Evolutionary conservation across 2,888 invertebrate species (phyloP).

Genomic region (Hypena proboscidalis): DNA sequence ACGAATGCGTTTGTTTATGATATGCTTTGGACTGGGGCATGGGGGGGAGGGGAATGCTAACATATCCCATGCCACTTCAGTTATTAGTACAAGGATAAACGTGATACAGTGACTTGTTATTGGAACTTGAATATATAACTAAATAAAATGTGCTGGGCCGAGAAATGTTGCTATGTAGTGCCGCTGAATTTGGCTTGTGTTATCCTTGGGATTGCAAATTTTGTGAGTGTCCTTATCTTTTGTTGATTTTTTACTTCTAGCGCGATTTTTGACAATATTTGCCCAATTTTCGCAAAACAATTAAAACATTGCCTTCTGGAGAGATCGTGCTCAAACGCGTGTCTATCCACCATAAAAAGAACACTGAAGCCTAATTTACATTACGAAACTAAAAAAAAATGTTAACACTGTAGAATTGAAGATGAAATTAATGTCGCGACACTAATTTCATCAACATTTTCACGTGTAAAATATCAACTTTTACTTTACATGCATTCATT

Average conservation of each 20-base stretch:
- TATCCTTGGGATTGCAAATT: slow-evolving; percentile 30
- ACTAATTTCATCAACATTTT: too few species aligned
- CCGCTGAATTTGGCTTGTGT: slow-evolving; percentile 38
- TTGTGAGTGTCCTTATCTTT: slow-evolving; percentile 42
- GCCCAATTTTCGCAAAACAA: too few species aligned
- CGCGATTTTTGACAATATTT: too few species aligned
- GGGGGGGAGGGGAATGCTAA: slow-evolving; percentile 1
- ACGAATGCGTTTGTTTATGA: slow-evolving; percentile 25
- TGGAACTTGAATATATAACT: neutral
- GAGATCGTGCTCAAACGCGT: too few species aligned
- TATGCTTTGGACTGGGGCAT: slow-evolving; percentile 12
- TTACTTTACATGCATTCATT: too few species aligned
- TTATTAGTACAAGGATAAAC: neutral
- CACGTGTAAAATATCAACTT: too few species aligned
- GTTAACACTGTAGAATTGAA: too few species aligned
- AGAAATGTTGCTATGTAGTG: slow-evolving; percentile 40
- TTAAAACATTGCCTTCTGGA: too few species aligned
- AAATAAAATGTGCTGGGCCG: slow-evolving; percentile 24
- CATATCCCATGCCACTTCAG: slow-evolving; percentile 13
- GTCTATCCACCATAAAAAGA: too few species aligned
- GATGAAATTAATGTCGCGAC: too few species aligned
- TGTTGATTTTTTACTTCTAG: slow-evolving; percentile 8
- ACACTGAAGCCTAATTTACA: too few species aligned
- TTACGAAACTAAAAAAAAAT: too few species aligned
- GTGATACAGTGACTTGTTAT: slow-evolving; percentile 2